Evolutionary conservation across 2,888 invertebrate genomes (phyloP).

Genomic region (Macropis europaea): DNA sequence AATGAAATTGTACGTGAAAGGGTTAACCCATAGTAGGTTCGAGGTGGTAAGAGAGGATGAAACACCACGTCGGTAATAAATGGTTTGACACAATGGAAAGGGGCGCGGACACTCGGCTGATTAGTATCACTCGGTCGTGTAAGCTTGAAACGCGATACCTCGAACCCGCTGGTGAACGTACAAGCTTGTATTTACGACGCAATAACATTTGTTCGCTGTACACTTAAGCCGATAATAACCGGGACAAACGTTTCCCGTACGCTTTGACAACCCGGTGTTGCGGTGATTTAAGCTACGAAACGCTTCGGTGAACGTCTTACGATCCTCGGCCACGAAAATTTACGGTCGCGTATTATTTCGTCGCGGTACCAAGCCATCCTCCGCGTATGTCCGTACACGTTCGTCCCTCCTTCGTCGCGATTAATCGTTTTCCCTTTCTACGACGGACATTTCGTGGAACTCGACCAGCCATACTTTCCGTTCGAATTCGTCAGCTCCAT

Average conservation of each 20-base stretch:
- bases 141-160: constrained; percentile 55
- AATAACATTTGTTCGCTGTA: constrained; percentile 60
- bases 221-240: constrained; percentile 62
- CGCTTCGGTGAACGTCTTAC: constrained; percentile 19
- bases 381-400: too few relatives aligned
- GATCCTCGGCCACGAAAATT: constrained; percentile 19
- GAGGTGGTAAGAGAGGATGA: constrained; percentile 60
- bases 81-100: constrained; percentile 67
- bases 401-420: too few relatives aligned
- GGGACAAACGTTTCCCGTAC: constrained; percentile 43
- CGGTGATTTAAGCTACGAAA: constrained; percentile 53
- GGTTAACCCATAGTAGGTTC: constrained; percentile 59
- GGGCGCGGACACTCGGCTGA: constrained; percentile 62
- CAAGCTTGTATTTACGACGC: constrained; percentile 59
- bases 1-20: too few relatives aligned
- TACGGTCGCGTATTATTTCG: constrained; percentile 25
- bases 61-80: constrained; percentile 57
- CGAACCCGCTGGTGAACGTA: constrained; percentile 13
- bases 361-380: too few relatives aligned
- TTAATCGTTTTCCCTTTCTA: too few relatives aligned
- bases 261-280: constrained; percentile 42
- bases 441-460: too few relatives aligned
- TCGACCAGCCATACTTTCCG: too few relatives aligned
- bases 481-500: too few relatives aligned
- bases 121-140: constrained; percentile 57